Evolutionary conservation across 2,113 vertebrate genomes (phyloP).

Genomic region (Odontesthes bonariensis): DNA sequence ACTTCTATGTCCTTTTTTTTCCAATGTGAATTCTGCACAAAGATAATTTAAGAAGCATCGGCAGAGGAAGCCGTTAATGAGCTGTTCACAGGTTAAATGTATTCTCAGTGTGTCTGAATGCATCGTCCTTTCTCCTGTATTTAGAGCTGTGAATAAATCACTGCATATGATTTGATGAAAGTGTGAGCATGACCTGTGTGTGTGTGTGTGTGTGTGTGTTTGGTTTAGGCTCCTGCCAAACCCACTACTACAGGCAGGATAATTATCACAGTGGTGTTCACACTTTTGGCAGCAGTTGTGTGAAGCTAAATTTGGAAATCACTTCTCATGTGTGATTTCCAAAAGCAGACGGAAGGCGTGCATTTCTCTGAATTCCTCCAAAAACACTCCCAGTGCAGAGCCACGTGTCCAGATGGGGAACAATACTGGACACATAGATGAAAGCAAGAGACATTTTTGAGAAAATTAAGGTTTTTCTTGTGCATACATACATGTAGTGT

Average conservation of each 20-base stretch:
- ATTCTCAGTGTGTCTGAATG: background rate
- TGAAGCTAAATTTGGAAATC: slow-evolving; percentile 59
- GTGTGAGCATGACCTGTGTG: slow-evolving; percentile 6
- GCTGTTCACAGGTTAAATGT: background rate
- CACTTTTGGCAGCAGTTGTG: slow-evolving; percentile 59
- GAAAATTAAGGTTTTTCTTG: slow-evolving; percentile 7
- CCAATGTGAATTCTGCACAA: background rate
- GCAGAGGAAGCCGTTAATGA: slow-evolving; percentile 12
- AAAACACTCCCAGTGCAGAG: slow-evolving; percentile 26
- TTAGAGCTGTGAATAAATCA: slow-evolving; percentile 2
- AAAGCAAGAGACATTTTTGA: background rate
- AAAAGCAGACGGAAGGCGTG: background rate
- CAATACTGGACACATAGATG: slow-evolving; percentile 7
- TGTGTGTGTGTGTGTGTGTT: slow-evolving; percentile 17
- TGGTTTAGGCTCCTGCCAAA: slow-evolving; percentile 2
- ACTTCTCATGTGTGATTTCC: slow-evolving; percentile 13
- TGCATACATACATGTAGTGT: slow-evolving; percentile 9
- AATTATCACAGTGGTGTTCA: slow-evolving; percentile 56
- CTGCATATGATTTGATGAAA: background rate
- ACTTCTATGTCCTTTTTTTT: background rate
- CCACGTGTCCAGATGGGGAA: slow-evolving; percentile 26
- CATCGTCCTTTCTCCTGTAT: background rate
- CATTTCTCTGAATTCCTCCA: slow-evolving; percentile 10
- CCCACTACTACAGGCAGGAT: slow-evolving; percentile 27
- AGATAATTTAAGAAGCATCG: background rate